Conservation (phyloP, 2,888 invertebrate species). For the Piscicola geometra region DNA sequence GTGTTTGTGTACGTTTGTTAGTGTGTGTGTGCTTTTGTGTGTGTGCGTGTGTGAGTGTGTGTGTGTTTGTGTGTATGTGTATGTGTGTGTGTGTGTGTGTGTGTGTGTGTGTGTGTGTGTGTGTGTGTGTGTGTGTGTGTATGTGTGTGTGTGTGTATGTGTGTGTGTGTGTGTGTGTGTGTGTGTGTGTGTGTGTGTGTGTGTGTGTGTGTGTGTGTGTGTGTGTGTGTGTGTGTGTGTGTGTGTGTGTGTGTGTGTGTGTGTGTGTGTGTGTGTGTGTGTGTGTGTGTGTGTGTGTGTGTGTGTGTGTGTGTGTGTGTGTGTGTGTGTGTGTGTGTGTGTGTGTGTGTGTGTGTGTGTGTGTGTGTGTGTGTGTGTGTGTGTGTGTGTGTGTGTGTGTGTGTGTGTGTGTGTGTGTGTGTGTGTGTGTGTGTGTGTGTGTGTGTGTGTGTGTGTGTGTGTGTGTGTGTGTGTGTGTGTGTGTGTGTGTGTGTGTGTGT, state of each 20-base stretch:
- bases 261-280: neutral
- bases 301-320: neutral
- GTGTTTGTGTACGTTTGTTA: neutral
- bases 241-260: conserved; percentile 3
- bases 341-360: neutral
- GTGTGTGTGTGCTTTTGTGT: neutral
- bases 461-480: neutral
- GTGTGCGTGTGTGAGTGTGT: neutral
- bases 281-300: neutral
- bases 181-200: neutral
- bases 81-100: neutral
- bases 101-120: neutral
- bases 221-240: neutral
- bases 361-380: neutral
- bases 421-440: neutral
- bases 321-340: neutral
- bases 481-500: neutral
- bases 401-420: neutral
- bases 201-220: neutral
- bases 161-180: neutral
- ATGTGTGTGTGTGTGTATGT: neutral
- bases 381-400: neutral
- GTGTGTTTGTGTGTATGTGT: neutral
- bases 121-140: neutral
- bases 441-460: neutral